Base-by-base conservation (phyloP, 2,888 invertebrate species). In the Xylota sylvarum region DNA sequence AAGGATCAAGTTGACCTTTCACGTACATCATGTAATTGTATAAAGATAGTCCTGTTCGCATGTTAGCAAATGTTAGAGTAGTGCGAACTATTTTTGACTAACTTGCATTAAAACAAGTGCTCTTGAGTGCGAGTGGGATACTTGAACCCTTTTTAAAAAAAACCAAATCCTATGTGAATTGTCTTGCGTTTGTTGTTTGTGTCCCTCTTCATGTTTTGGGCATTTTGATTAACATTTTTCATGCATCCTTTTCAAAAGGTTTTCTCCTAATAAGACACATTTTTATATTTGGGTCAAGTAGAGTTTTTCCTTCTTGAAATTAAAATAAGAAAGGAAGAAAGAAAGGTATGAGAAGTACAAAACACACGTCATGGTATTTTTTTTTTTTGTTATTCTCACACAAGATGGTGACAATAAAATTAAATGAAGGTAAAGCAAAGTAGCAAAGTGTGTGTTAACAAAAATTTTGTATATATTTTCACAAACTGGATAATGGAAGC, bases 1-100 rank as follows among this genome's bases (percentile, higher is more conserved):
- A 67, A 77, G 72, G 50, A 79, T 79, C 17, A 23, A 73, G 73
- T 73, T 80, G 73, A 72, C 80, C 56, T 80, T 73, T 62, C 64
- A 65, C 74, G 30, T 58, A 43, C 43, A 14, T 55, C 60, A 46
- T 62, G 52, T 62, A 60, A 52, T n/a, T 10, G 67, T 19, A 50
- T 50, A 50, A 35, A 60, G 58, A 60, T 69, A 60, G 32, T 43
- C 48, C 9, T n/a, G 30, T 64, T 62, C 43, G 30, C 23, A 70
- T 58, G 27, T 3, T 56, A 37, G 27, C n/a, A 37, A 32, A 2
- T 30, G 14, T 12, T 52, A 40, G 40, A 65, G 14, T 27, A 69
- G n/a, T 19, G 17, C 27, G 32, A 60, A 37, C n/a, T 72, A 35
- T 65, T 76, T 23, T 23, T 23, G 56, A 56, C 43, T 55, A 65